Evolutionary conservation across 1,140 invertebrate species (phyloP).

Genomic region (Brachystomella parvula): DNA sequence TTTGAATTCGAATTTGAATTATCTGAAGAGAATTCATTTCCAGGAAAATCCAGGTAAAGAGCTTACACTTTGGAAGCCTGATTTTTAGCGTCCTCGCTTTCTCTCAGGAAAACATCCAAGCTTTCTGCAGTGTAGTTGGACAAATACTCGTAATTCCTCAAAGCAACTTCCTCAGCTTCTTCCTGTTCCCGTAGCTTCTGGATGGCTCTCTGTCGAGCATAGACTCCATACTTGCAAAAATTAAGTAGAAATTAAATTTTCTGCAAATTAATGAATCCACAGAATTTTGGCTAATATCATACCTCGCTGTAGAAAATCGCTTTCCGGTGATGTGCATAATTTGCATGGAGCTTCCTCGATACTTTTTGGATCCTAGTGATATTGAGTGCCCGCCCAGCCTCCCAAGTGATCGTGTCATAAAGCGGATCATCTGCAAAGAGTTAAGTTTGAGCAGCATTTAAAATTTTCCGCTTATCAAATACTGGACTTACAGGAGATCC

Average conservation of each 20-base stretch:
- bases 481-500: background rate
- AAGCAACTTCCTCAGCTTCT: constrained; percentile 23
- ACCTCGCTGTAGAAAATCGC: constrained; percentile 29
- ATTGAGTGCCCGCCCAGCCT: constrained; percentile 25
- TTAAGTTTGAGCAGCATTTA: background rate
- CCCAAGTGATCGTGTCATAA: constrained; percentile 28
- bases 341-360: constrained; percentile 25
- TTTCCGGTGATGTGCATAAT: constrained; percentile 29
- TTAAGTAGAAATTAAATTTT: background rate
- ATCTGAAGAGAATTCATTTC: too few species aligned
- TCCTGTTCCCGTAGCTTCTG: constrained; percentile 15
- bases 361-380: constrained; percentile 33
- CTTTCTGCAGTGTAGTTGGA: constrained; percentile 23
- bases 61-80: constrained; percentile 11
- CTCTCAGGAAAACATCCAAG: constrained; percentile 32
- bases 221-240: constrained; percentile 22
- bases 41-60: background rate
- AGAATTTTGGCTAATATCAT: background rate
- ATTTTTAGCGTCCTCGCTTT: constrained; percentile 27
- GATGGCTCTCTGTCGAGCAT: constrained; percentile 19
- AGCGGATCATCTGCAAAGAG: constrained; percentile 8
- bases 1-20: too few species aligned
- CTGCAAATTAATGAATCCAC: background rate
- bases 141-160: constrained; percentile 32
- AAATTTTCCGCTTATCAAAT: background rate